These are phyloP conservation scores for Hippasteria phrygiana DNA, from an alignment of 53 echinoderm and acorn worm genomes.

Conservation along the genomic window DNA sequence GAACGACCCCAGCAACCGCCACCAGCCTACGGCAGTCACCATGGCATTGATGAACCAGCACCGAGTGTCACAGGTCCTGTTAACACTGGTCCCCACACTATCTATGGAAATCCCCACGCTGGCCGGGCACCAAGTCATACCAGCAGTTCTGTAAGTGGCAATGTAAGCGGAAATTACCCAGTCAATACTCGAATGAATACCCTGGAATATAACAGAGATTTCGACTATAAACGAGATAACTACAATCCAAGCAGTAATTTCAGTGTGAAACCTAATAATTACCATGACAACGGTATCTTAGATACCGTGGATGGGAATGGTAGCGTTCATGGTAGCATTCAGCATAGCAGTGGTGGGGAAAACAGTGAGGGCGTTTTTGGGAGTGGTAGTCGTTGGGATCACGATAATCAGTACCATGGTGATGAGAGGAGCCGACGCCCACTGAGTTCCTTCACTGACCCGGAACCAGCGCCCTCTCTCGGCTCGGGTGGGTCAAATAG, in stretches of 20 bases:
- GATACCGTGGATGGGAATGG: slow-evolving; percentile 24
- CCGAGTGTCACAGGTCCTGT: slow-evolving; percentile 23
- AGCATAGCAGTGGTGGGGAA: slow-evolving; percentile 28
- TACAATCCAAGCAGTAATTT: slow-evolving; percentile 33
- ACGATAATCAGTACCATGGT: slow-evolving; percentile 19
- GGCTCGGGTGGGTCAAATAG: slow-evolving; percentile 26
- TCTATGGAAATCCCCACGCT: slow-evolving; percentile 25
- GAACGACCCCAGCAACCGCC: background rate
- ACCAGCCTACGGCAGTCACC: slow-evolving; percentile 4
- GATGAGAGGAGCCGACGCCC: slow-evolving; percentile 49
- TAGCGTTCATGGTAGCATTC: slow-evolving; percentile 21
- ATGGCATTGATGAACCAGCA: slow-evolving; percentile 33
- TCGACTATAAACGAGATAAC: slow-evolving; percentile 21
- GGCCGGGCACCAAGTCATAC: slow-evolving; percentile 49
- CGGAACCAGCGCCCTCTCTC: slow-evolving; percentile 67
- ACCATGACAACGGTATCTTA: background rate
- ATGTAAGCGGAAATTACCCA: slow-evolving; percentile 48
- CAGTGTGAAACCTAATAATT: slow-evolving; percentile 26
- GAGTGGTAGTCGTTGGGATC: slow-evolving; percentile 18
- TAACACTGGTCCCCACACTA: slow-evolving; percentile 20
- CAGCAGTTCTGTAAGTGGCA: slow-evolving; percentile 20
- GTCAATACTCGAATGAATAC: slow-evolving; percentile 32
- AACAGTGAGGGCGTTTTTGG: slow-evolving; percentile 43
- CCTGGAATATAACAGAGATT: slow-evolving; percentile 22
- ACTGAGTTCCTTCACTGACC: slow-evolving; percentile 59